Conservation (phyloP, 37 sponge, comb jelly and placozoan genomes). For the Tethya wilhelma region DNA sequence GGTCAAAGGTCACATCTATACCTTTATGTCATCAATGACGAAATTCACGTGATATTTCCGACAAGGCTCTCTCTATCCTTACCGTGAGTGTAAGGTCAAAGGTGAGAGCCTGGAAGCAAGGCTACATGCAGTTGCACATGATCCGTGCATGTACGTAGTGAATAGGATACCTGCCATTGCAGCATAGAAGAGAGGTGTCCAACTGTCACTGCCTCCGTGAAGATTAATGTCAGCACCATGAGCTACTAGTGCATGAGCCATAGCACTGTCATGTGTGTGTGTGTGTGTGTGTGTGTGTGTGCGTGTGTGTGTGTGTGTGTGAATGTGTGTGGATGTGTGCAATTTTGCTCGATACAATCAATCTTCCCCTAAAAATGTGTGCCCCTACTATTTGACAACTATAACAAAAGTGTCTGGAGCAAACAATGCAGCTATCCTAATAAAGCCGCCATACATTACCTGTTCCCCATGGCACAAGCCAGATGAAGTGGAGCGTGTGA, state of each 20-base stretch:
- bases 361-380: background rate
- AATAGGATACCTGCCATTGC: constrained; percentile 69
- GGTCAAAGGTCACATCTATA: no score
- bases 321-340: no score
- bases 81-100: no score
- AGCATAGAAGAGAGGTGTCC: constrained; percentile 77
- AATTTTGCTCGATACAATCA: no score
- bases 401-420: background rate
- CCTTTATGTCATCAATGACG: no score
- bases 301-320: background rate
- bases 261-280: constrained; percentile 25
- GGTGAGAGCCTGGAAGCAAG: no score
- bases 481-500: constrained; percentile 81
- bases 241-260: constrained; percentile 52
- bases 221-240: constrained; percentile 75
- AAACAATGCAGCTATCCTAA: background rate
- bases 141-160: no score
- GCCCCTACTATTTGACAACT: background rate
- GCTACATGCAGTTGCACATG: no score
- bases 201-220: constrained; percentile 69
- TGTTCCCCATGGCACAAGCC: constrained; percentile 68
- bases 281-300: background rate
- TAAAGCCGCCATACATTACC: background rate
- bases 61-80: no score
- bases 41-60: no score